Base-by-base conservation (phyloP, 2,113 vertebrate genomes). In the Gasterosteus nipponicus region DNA sequence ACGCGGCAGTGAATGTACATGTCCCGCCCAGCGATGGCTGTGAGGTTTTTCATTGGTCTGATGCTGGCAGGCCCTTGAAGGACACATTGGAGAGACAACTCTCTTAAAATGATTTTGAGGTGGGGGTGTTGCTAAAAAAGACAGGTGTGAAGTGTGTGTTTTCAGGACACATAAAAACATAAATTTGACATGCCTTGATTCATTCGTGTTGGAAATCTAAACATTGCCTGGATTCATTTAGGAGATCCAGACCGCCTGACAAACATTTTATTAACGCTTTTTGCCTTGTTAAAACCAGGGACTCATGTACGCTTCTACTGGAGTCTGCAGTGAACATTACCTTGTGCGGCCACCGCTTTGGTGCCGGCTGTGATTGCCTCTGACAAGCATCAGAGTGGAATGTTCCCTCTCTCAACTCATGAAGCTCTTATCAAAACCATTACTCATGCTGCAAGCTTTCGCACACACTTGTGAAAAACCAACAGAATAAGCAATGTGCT, bases 31-130 rank as follows among this genome's bases (percentile, higher is more conserved):
- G 98, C 98, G 80, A 99, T 99, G 85, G 98, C 98, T 73, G 98
- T 99, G 92, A 99, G 97, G 83, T 99, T 99, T 92, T 96, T 99
- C 98, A 99, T 99, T 73, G 98, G 96, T 84, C 98, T 96, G 84
- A 99, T 99, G 93, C 97, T 99, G 85, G 98, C 97, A 85, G 97
- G 97, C 87, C 98, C 98, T 99, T 90, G 67, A 91, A 92, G 91
- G 78, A 92, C 84, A 90, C 89, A 93, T 89, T 92, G 93, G 91
- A 84, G 89, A 93, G 88, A 92, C 75, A 91, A 92, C 89, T 90
- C 90, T 92, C 91, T 93, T 93, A 93, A 90, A 92, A 92, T 84
- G 90, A 87, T 90, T 93, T 93, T 89, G 84, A 92, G 90, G 86
- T 61, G 5, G 73, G 83, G 77, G 73, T 69, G 67, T 58, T 84